Conservation (phyloP, 2,888 invertebrate genomes). For the Panzeria rudis region DNA sequence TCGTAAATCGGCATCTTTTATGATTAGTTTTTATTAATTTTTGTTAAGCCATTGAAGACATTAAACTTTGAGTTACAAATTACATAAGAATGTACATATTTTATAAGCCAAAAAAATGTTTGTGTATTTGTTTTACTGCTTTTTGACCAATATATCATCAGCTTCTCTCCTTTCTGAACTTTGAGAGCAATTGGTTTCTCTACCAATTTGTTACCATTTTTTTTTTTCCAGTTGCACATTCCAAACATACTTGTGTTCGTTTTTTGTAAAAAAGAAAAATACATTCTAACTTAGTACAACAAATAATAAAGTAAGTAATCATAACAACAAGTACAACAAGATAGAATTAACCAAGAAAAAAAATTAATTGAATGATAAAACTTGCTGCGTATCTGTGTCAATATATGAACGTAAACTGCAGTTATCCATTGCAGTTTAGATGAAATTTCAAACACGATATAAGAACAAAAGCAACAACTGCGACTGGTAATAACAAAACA, state of each 20-base stretch:
- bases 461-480: constrained; percentile 7
- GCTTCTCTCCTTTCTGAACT: background rate
- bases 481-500: background rate
- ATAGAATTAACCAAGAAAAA: constrained; percentile 67
- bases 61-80: background rate
- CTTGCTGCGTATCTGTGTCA: constrained; percentile 68
- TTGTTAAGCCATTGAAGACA: no score
- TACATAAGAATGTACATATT: background rate
- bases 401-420: constrained; percentile 59
- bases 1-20: no score
- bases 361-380: constrained; percentile 23
- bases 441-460: constrained; percentile 44
- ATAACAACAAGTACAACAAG: constrained; percentile 41
- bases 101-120: background rate
- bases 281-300: constrained; percentile 45
- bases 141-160: constrained; percentile 25
- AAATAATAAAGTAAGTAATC: constrained; percentile 38
- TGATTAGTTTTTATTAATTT: no score
- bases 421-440: constrained; percentile 49
- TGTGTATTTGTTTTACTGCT: background rate
- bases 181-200: background rate
- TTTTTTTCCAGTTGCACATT: constrained; percentile 37
- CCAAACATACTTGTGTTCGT: constrained; percentile 35
- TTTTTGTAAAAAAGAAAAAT: background rate
- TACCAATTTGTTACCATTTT: constrained; percentile 37